phyloP scores from a whole-genome alignment of 2,797 vertebrate species.

The Clarias pachynema region DNA sequence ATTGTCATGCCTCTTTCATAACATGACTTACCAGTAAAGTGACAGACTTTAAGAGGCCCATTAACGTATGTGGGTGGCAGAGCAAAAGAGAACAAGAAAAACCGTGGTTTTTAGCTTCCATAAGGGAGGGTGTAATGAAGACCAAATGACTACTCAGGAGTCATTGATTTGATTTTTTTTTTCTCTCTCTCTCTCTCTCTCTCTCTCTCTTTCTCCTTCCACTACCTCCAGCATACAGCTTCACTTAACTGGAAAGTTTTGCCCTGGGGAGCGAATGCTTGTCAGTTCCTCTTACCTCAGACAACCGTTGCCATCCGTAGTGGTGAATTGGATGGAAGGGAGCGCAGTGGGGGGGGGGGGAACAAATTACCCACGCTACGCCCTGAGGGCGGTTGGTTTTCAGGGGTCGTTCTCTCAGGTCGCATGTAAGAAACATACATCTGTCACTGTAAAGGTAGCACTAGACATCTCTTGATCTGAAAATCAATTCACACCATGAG shows the following conservation, averaged over 20 bases:
- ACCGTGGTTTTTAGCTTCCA: constrained; percentile 15
- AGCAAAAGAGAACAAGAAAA: constrained; percentile 24
- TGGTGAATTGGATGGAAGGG: constrained; percentile 76
- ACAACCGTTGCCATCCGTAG: constrained; percentile 82
- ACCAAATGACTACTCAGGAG: constrained; percentile 92
- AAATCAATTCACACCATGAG: constrained; percentile 80
- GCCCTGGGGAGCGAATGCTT: constrained; percentile 86
- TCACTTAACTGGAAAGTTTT: constrained; percentile 93
- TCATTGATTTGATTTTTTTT: constrained; percentile 75
- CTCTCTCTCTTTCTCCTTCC: constrained; percentile 33
- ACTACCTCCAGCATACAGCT: constrained; percentile 78
- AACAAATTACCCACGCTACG: constrained; percentile 82
- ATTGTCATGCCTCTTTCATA: constrained; percentile 80
- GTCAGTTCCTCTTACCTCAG: constrained; percentile 96
- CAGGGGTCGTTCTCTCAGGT: constrained; percentile 78
- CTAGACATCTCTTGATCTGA: constrained; percentile 76
- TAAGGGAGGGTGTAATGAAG: constrained; percentile 76
- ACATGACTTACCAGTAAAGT: constrained; percentile 47
- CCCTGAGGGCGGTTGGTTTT: constrained; percentile 66
- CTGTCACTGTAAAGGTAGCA: constrained; percentile 89
- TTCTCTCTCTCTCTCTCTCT: constrained; percentile 34
- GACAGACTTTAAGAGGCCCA: constrained; percentile 50
- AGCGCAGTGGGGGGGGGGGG: constrained; percentile 23
- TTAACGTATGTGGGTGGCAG: constrained; percentile 52
- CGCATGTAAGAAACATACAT: constrained; percentile 88